Base-by-base conservation (phyloP, 2,797 vertebrate genomes). In the Phalanger gymnotis region DNA sequence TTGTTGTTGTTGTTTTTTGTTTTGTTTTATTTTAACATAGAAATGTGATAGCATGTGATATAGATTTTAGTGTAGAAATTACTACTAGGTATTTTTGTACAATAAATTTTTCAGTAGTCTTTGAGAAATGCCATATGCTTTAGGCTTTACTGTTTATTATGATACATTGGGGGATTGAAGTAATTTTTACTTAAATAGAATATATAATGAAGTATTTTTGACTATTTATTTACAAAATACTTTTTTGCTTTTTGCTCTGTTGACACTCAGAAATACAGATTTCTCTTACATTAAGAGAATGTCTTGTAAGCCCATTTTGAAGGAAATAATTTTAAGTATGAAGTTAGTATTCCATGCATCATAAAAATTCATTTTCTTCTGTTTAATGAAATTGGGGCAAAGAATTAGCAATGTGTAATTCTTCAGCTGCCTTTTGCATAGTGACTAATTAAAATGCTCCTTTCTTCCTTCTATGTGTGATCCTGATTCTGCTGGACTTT, bases 391-490 rank as follows among this genome's bases (percentile, higher is more conserved):
- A 95, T 98, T 97, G 97, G 98, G 98, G 95, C 97, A 12, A 98
- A 98, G 96, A 92, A 73, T 98, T 98, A 98, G 98, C 94, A 97
- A 94, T 97, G 97, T 98, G 98, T 98, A 97, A 98, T 98, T 98
- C 96, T 98, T 97, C 97, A 98, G 97, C 97, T 98, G 96, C 98
- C 98, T 97, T 97, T 97, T 96, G 96, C 97, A 58, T 98, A 98
- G 98, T 98, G 98, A 99, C 99, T 99, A 99, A 99, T 99, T 97
- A 98, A 99, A 98, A 98, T 98, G 98, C 99, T 99, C 99, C 99
- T 99, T 98, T 99, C 98, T 99, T 99, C 99, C 98, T 98, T 98
- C 98, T 99, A 99, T 99, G 98, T 99, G 96, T 99, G 99, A 99
- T 99, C 98, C 98, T 98, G 99, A 98, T 98, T 99, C 98, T 99